Conservation (phyloP, 2,888 invertebrate genomes). For the Salpingus planirostris region DNA sequence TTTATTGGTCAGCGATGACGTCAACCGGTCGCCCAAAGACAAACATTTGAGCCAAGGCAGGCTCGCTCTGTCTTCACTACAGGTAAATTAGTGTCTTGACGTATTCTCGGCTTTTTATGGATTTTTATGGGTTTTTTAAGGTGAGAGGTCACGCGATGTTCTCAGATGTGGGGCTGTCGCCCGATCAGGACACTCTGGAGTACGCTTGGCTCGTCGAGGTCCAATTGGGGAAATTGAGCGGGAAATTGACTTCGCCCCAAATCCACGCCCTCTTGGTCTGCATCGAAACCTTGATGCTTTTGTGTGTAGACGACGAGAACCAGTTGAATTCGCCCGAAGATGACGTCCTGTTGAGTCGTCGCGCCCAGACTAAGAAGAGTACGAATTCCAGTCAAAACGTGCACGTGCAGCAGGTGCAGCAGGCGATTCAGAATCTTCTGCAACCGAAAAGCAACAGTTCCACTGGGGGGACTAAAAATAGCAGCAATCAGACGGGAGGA, state of each 20-base stretch:
- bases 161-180: constrained; percentile 79
- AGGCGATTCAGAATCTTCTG: constrained; percentile 28
- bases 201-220: constrained; percentile 97
- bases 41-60: constrained; percentile 75
- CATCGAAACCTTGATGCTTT: constrained; percentile 78
- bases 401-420: constrained; percentile 30
- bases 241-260: constrained; percentile 82
- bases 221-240: constrained; percentile 86
- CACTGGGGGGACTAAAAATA: constrained; percentile 10
- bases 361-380: constrained; percentile 36
- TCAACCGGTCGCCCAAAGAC: constrained; percentile 59
- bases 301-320: constrained; percentile 85
- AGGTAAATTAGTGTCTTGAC: no score
- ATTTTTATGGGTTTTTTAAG: no score
- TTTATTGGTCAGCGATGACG: constrained; percentile 66
- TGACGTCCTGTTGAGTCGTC: constrained; percentile 58
- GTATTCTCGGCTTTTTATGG: constrained; percentile 1
- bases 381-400: constrained; percentile 29
- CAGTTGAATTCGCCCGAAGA: constrained; percentile 73
- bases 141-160: constrained; percentile 95
- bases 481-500: constrained; percentile 16
- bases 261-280: constrained; percentile 80
- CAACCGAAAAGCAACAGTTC: constrained; percentile 27
- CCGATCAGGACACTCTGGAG: constrained; percentile 92
- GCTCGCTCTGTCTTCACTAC: constrained; percentile 74